Conservation (phyloP, 2,888 invertebrate species). For the Amblyjoppa fuscipennis region DNA sequence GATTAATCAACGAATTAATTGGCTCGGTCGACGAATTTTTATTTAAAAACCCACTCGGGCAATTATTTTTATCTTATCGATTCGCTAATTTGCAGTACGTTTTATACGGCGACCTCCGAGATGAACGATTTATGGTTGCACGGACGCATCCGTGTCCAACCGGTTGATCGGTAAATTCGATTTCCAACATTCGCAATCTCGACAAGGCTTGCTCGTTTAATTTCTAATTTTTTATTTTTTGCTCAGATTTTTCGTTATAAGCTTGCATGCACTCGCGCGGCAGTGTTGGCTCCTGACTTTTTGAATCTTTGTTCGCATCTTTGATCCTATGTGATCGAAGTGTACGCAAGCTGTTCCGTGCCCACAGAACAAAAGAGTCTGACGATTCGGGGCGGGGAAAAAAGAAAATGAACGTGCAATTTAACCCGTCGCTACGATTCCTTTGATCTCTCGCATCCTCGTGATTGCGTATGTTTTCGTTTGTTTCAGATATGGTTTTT, state of each 20-base stretch:
- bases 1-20: neutral
- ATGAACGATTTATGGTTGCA: neutral
- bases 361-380: neutral
- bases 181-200: slow-evolving; percentile 10
- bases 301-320: too few relatives aligned
- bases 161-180: neutral
- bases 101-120: neutral
- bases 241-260: neutral
- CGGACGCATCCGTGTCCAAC: neutral
- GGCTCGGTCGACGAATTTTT: too few relatives aligned
- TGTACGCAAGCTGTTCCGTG: neutral
- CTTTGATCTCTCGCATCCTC: neutral
- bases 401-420: neutral
- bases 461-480: neutral
- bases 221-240: neutral
- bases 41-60: neutral
- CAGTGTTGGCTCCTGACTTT: neutral
- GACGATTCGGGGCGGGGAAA: neutral
- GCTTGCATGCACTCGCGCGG: neutral
- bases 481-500: neutral
- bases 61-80: neutral
- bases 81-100: neutral
- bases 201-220: neutral
- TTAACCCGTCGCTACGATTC: neutral
- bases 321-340: neutral